phyloP scores from a whole-genome alignment of 2,113 vertebrate genomes.

The Lutjanus erythropterus region DNA sequence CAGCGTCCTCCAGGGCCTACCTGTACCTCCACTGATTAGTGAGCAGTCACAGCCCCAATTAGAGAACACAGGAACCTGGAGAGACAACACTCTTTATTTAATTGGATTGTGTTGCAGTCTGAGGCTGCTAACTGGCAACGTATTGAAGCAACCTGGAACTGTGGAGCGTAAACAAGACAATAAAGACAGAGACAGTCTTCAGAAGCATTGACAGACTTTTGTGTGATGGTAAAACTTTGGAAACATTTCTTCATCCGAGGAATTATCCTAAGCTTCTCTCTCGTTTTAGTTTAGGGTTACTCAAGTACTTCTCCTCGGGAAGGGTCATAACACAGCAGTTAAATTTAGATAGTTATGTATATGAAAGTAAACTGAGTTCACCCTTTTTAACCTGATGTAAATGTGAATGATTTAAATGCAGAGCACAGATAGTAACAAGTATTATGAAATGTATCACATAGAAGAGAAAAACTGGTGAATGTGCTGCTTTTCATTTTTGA shows the following conservation, averaged over 20 bases:
- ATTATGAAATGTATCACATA: not conserved
- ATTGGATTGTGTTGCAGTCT: constrained; percentile 83
- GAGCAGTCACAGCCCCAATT: constrained; percentile 86
- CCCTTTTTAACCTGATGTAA: constrained; percentile 15
- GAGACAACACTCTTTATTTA: constrained; percentile 83
- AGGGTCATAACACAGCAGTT: constrained; percentile 26
- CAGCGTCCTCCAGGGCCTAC: constrained; percentile 78
- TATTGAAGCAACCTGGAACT: constrained; percentile 66
- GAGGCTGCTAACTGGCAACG: constrained; percentile 75
- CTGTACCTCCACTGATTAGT: constrained; percentile 83
- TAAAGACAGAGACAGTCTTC: constrained; percentile 66
- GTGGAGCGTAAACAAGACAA: constrained; percentile 73
- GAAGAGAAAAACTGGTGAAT: not conserved
- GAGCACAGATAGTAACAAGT: not conserved
- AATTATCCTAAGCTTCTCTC: constrained; percentile 33
- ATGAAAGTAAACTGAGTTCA: constrained; percentile 10
- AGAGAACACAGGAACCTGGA: constrained; percentile 82
- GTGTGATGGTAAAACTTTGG: constrained; percentile 28
- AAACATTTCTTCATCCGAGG: constrained; percentile 15
- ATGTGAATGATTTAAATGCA: constrained; percentile 8
- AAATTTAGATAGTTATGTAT: constrained; percentile 13
- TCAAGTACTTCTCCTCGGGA: not conserved
- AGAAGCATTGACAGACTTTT: constrained; percentile 24
- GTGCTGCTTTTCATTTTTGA: not conserved
- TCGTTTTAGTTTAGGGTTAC: constrained; percentile 32